Conservation (phyloP, 2,888 invertebrate genomes). For the Minunthozetes semirufus region DNA sequence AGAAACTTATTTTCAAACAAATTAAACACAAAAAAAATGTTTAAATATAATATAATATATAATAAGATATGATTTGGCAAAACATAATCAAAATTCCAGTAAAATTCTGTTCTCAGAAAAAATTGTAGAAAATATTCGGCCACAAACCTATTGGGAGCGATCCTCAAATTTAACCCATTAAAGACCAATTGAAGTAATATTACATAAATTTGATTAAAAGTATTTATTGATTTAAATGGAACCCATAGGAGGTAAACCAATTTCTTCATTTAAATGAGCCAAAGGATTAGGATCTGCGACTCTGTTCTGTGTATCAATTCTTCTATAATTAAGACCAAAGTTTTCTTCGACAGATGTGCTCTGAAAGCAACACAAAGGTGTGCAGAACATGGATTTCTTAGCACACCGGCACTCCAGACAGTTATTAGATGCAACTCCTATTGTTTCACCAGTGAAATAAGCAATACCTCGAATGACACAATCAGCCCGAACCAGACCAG, state of each 20-base stretch:
- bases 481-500: constrained; percentile 35
- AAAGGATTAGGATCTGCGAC: constrained; percentile 29
- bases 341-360: constrained; percentile 39
- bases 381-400: constrained; percentile 44
- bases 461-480: constrained; percentile 45
- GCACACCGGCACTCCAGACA: constrained; percentile 46
- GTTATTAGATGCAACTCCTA: constrained; percentile 45
- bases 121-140: too few relatives aligned
- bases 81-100: too few relatives aligned
- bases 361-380: constrained; percentile 46
- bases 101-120: too few relatives aligned
- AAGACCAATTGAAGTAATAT: too few relatives aligned
- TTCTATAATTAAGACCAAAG: not conserved
- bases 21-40: too few relatives aligned
- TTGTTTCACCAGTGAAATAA: constrained; percentile 45
- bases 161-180: too few relatives aligned
- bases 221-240: not conserved
- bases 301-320: not conserved
- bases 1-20: too few relatives aligned
- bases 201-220: not conserved
- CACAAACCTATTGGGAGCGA: too few relatives aligned
- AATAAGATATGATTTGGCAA: too few relatives aligned
- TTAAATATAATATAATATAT: too few relatives aligned
- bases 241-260: not conserved
- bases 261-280: constrained; percentile 8